Conservation (phyloP, 2,888 invertebrate species). For the Danaus chrysippus region DNA sequence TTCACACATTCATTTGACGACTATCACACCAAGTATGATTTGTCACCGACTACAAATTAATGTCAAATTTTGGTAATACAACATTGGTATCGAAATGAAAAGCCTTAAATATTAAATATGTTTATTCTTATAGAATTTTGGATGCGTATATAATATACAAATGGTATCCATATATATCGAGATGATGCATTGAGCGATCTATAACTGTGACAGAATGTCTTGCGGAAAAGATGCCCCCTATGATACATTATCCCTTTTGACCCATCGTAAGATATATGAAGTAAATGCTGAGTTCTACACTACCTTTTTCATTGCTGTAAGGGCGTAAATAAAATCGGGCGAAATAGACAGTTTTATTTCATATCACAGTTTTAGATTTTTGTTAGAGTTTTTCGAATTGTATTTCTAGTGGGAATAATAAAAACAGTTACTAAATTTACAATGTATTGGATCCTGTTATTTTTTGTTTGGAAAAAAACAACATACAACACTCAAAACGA, state of each 20-base stretch:
- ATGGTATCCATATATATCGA: background rate
- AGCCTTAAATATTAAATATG: background rate
- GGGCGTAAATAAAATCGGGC: background rate
- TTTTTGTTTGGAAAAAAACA: no score
- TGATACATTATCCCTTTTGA: conserved; percentile 7
- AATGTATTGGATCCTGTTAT: no score
- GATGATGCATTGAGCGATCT: background rate
- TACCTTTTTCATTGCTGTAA: conserved; percentile 3
- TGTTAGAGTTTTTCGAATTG: no score
- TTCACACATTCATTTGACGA: no score
- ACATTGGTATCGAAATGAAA: background rate
- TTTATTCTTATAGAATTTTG: background rate
- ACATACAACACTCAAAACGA: no score
- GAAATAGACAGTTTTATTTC: no score
- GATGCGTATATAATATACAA: background rate
- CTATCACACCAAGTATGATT: no score
- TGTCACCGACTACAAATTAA: no score
- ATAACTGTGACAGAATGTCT: conserved; percentile 2
- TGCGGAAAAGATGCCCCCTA: conserved; percentile 5
- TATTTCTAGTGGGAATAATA: no score
- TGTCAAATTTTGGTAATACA: no score
- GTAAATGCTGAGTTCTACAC: background rate
- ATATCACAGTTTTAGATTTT: no score
- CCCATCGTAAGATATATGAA: conserved; percentile 5
- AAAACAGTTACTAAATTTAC: no score